Conservation (phyloP, 1,140 invertebrate genomes). For the Neelides sp. region DNA sequence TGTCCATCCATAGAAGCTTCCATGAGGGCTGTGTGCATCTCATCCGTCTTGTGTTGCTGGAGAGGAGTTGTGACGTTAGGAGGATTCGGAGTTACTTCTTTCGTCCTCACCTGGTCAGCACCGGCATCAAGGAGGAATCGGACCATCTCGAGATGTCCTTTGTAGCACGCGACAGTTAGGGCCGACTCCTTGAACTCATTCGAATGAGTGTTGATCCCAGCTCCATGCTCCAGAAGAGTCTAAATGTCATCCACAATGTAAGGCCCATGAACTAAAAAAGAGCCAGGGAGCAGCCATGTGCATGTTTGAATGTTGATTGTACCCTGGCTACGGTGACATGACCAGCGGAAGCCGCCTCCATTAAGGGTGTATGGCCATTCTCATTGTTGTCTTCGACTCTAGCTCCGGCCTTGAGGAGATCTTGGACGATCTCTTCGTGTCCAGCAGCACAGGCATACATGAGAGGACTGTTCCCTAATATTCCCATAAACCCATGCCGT, state of each 20-base stretch:
- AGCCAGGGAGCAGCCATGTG: not conserved
- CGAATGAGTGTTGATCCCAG: conserved; percentile 95
- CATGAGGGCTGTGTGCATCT: conserved; percentile 99
- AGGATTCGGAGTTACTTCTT: not conserved
- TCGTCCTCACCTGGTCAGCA: conserved; percentile 57
- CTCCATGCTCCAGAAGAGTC: conserved; percentile 79
- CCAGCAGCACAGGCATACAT: conserved; percentile 98
- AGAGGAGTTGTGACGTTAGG: conserved; percentile 13
- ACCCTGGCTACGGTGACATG: conserved; percentile 85
- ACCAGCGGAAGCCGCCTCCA: conserved; percentile 95
- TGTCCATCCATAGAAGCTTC: conserved; percentile 99
- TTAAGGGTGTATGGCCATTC: conserved; percentile 95
- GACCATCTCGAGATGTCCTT: conserved; percentile 97
- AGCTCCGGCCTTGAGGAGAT: conserved; percentile 75
- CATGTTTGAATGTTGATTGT: too few relatives aligned
- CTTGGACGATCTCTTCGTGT: conserved; percentile 79
- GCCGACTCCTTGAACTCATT: conserved; percentile 97
- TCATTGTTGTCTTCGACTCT: conserved; percentile 98
- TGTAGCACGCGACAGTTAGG: conserved; percentile 92
- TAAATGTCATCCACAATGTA: conserved; percentile 29
- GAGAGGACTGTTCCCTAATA: conserved; percentile 84
- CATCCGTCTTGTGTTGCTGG: conserved; percentile 91
- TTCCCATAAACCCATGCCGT: too few relatives aligned
- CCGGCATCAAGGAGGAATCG: conserved; percentile 83
- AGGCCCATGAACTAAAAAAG: too few relatives aligned